phyloP scores from a whole-genome alignment of 2,888 invertebrate species.

The Leptinotarsa rubiginosa region DNA sequence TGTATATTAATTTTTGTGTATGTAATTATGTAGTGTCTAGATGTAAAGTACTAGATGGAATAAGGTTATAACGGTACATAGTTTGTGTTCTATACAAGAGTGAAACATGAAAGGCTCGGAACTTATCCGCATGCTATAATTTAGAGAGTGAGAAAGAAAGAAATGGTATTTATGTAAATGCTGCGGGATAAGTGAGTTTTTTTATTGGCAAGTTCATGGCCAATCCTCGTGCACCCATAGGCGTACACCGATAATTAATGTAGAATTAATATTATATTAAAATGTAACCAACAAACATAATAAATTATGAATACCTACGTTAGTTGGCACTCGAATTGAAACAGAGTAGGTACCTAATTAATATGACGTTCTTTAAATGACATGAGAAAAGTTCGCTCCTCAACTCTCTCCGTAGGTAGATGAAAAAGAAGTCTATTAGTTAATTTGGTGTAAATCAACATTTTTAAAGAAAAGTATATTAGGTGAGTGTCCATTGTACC shows the following conservation, averaged over 20 bases:
- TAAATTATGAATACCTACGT: too few relatives aligned
- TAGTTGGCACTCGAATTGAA: too few relatives aligned
- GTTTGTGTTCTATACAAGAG: conserved; percentile 26
- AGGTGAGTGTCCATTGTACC: too few relatives aligned
- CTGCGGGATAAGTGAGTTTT: conserved; percentile 51
- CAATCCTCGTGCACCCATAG: conserved; percentile 55
- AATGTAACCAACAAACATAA: too few relatives aligned
- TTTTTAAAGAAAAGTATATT: too few relatives aligned
- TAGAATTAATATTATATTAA: too few relatives aligned
- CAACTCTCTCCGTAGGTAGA: too few relatives aligned
- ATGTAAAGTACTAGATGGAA: conserved; percentile 16
- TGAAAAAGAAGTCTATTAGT: too few relatives aligned
- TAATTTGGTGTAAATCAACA: too few relatives aligned
- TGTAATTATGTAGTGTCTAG: conserved; percentile 22
- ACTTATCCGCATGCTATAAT: conserved; percentile 32
- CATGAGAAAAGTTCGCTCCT: too few relatives aligned
- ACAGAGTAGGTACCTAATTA: too few relatives aligned
- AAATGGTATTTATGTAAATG: conserved; percentile 54
- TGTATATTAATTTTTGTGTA: conserved; percentile 21
- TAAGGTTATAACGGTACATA: conserved; percentile 27
- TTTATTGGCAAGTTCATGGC: conserved; percentile 60
- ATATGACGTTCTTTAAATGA: too few relatives aligned
- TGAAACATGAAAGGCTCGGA: conserved; percentile 28
- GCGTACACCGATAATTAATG: conserved; percentile 2
- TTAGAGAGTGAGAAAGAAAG: conserved; percentile 38